Base-by-base conservation (phyloP, 2,888 invertebrate genomes). In the Polyploca ridens region DNA sequence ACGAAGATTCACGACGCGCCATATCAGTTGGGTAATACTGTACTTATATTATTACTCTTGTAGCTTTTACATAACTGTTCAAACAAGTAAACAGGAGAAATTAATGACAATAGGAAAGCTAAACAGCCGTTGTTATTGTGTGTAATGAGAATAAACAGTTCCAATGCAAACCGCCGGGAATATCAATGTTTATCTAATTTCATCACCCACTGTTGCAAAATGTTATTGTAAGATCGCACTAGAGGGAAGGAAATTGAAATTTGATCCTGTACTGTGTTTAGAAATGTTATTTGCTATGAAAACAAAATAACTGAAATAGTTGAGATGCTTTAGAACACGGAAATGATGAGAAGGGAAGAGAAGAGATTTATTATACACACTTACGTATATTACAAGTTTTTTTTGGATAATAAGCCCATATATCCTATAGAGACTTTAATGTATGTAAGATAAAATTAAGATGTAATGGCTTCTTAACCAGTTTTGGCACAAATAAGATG, bases 171-270 rank as follows among this genome's bases (percentile, higher is more conserved):
- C 7, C 16, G 16, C 3, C 54, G 10, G 10, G 10, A 54, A 10
- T 4, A 19, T 10, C 54, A 54, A 46, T n/a, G 54, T 19, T 19
- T 54, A 54, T 54, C 10, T 10, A 10, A 19, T 19, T 54, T 16
- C 16, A 49, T 49, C 49, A 49, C 49, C 49, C 49, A 19, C 54
- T 54, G 19, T 19, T 54, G 19, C 54, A 19, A 54, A 1, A 54
- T 54, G 54, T 54, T 54, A 54, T 54, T 54, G 16, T 54, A 46
- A n/a, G 46, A n/a, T 46, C n/a, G n/a, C 54, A 54, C 54, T 5
- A 19, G 10, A 19, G 19, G 54, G 1, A 19, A 19, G 16, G 54
- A 19, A 16, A 49, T 6, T 19, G 54, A 7, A 54, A 54, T 19
- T 10, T 54, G 19, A 54, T 54, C 54, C 10, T 14, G 54, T 54